Evolutionary conservation across 2,113 vertebrate genomes (phyloP), one percentile per base, ranked within the genome.

Genomic region (Anhinga anhinga): DNA sequence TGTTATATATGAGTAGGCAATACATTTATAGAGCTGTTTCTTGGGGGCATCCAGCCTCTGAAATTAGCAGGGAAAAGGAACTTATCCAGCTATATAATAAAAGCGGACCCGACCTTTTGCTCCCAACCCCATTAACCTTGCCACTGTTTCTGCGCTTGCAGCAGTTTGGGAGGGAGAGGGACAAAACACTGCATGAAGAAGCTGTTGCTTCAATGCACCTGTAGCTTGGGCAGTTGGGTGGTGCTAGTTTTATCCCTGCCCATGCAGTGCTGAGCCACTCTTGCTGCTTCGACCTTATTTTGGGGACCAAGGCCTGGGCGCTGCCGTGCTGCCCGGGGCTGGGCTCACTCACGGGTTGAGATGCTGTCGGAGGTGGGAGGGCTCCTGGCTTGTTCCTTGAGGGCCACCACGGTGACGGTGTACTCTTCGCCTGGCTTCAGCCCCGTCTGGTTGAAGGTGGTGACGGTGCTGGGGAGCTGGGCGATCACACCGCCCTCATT

Each of bases 401-500:
- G 98, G 8, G 99, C 99, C 88, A 99, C 99, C 47, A 99, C 92
- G 22, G 99, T 99, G 61, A 99, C 99, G 0, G 98, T 99, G 92
- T 99, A 99, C 86, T 99, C 99, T 21, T 99, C 99, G 10, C 99
- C 99, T 0, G 99, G 99, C 84, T 99, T 99, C 73, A 99, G 97
- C 12, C 99, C 99, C 0, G 99, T 99, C 97, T 99, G 99, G 93
- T 99, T 98, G 97, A 99, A 99, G 42, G 99, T 99, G 22, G 99
- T 99, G 82, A 99, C 99, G 1, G 98, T 99, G 88, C 99, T 99
- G 92, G 99, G 99, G 38, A 99, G 98, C 97, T 99, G 99, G 22
- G 99, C 99, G 0, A 99, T 99, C 97, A 99, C 99, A 6, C 99
- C 99, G 15, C 99, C 99, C 93, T 99, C 99, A 5, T 99, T 99